These are phyloP conservation scores for Drosophila subobscura DNA, from an alignment of 1,140 invertebrate genomes.

Conservation along the genomic window DNA sequence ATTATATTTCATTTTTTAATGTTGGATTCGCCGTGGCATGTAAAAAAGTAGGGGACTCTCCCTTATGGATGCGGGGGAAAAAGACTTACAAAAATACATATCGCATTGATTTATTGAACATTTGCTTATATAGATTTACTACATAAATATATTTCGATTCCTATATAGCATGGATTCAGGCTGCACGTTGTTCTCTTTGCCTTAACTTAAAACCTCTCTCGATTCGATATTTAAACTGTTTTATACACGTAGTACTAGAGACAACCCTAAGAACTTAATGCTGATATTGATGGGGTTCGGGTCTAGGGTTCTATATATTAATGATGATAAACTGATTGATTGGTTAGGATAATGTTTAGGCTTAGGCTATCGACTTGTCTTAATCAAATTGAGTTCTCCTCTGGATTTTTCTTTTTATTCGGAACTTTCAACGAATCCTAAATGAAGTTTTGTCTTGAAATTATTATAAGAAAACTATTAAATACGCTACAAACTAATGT, in stretches of 20 bases:
- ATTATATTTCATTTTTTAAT: constrained; percentile 34
- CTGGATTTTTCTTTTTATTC: constrained; percentile 32
- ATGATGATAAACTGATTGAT: constrained; percentile 23
- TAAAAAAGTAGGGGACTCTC: constrained; percentile 49
- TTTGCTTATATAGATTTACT: constrained; percentile 44
- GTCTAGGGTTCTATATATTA: constrained; percentile 33
- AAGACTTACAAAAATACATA: constrained; percentile 80
- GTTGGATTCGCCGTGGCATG: constrained; percentile 57
- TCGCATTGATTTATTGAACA: constrained; percentile 74
- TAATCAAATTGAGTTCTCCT: constrained; percentile 49
- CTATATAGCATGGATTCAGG: constrained; percentile 45
- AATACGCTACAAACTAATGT: constrained; percentile 39
- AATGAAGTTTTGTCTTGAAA: constrained; percentile 25
- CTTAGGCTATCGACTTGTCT: constrained; percentile 56
- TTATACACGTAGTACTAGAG: constrained; percentile 49
- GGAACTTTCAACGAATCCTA: constrained; percentile 40
- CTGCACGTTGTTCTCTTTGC: constrained; percentile 1
- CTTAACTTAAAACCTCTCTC: constrained; percentile 43
- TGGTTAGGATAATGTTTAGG: constrained; percentile 16
- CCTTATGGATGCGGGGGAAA: constrained; percentile 56
- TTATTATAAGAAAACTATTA: constrained; percentile 34
- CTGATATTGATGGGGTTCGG: constrained; percentile 27
- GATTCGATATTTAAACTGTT: constrained; percentile 51
- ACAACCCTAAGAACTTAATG: constrained; percentile 51
- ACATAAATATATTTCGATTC: constrained; percentile 20